Percentiles rank a stretch among this genome's conserved stretches.
phyloP scores from a whole-genome alignment of 2,888 invertebrate species.

The Philopedon plagiatum region DNA sequence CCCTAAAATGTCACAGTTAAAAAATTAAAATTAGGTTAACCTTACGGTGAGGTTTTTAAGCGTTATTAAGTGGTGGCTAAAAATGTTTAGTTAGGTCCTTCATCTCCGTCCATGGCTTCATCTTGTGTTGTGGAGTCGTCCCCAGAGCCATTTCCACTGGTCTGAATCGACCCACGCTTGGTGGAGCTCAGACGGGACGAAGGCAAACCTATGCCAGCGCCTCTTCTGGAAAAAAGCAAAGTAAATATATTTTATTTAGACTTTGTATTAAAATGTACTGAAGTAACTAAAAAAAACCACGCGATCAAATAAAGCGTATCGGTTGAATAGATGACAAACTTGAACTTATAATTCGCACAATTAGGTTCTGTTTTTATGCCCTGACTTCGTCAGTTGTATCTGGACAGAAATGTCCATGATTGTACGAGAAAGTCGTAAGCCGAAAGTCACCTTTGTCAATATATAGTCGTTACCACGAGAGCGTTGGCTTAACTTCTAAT shows the following conservation, averaged over 20 bases:
- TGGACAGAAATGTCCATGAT: too few species aligned
- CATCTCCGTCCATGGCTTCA: slow-evolving; percentile 83
- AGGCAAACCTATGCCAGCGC: slow-evolving; percentile 72
- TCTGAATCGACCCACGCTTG: slow-evolving; percentile 80
- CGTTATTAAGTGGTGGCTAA: slow-evolving; percentile 40
- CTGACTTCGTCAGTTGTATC: too few species aligned
- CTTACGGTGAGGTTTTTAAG: slow-evolving; percentile 33
- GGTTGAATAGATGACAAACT: too few species aligned
- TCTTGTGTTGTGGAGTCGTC: slow-evolving; percentile 84
- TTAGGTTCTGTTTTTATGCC: too few species aligned
- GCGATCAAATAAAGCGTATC: background rate
- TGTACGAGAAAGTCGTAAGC: too few species aligned
- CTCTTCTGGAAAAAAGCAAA: slow-evolving; percentile 61
- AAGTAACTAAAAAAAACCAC: background rate
- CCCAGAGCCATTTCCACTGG: slow-evolving; percentile 75
- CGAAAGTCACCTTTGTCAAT: too few species aligned
- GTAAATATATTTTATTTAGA: too few species aligned
- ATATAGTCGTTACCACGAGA: too few species aligned
- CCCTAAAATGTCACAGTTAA: slow-evolving; percentile 25
- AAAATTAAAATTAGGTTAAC: slow-evolving; percentile 37
- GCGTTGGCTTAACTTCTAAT: too few species aligned
- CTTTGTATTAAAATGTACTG: background rate
- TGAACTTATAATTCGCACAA: too few species aligned
- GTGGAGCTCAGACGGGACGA: slow-evolving; percentile 75
- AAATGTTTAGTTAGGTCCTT: slow-evolving; percentile 70